These are phyloP conservation scores for Griposia aprilina DNA, from an alignment of 2,888 invertebrate genomes.

Conservation along the genomic window DNA sequence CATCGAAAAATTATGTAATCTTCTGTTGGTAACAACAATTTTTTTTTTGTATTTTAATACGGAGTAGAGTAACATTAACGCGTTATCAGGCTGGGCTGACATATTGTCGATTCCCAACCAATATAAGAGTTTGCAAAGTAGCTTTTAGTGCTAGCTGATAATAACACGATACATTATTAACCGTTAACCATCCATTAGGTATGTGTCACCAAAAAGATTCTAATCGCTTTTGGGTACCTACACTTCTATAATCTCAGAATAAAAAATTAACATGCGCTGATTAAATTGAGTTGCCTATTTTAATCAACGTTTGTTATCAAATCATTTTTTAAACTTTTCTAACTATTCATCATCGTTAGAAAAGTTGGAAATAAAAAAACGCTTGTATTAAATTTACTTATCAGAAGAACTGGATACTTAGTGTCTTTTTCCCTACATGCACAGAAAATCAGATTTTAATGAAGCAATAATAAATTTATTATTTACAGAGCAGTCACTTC, in stretches of 20 bases:
- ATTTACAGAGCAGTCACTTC: neutral
- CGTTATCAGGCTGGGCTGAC: slow-evolving; percentile 23
- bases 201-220: slow-evolving; percentile 36
- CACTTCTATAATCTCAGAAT: neutral
- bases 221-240: slow-evolving; percentile 4
- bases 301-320: neutral
- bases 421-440: neutral
- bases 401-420: neutral
- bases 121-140: slow-evolving; percentile 26
- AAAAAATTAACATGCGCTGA: neutral
- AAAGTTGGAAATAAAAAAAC: neutral
- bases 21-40: neutral
- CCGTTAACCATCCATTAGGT: slow-evolving; percentile 16
- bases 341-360: neutral
- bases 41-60: slow-evolving; percentile 6
- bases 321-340: neutral
- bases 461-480: slow-evolving; percentile 3
- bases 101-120: slow-evolving; percentile 14
- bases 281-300: neutral
- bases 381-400: neutral
- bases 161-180: slow-evolving; percentile 24
- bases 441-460: neutral
- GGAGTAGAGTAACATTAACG: slow-evolving; percentile 6
- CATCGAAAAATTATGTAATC: neutral
- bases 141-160: slow-evolving; percentile 47